These are phyloP conservation scores for Drosophila niveifrons DNA, from an alignment of 2,888 invertebrate species.

Conservation along the genomic window DNA sequence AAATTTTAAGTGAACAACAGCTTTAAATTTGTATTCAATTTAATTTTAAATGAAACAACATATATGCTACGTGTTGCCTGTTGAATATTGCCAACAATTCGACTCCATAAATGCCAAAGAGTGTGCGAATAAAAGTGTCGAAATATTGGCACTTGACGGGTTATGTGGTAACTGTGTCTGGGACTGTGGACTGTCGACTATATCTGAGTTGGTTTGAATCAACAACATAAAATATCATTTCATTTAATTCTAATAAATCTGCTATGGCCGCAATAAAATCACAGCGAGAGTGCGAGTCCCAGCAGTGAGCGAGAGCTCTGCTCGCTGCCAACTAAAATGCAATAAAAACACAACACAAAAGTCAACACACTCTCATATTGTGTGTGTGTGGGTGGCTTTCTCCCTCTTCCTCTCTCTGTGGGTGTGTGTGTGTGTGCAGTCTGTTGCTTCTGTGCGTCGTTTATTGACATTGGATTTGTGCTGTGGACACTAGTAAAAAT, in stretches of 20 bases:
- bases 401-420: neutral
- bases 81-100: neutral
- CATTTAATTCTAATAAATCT: slow-evolving; percentile 72
- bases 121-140: slow-evolving; percentile 21
- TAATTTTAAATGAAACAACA: neutral
- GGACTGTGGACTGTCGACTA: neutral
- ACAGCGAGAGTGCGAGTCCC: slow-evolving; percentile 22
- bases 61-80: neutral
- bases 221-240: slow-evolving; percentile 76
- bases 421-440: slow-evolving; percentile 5
- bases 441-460: slow-evolving; percentile 39
- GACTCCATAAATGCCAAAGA: neutral
- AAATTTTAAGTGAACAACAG: neutral
- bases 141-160: slow-evolving; percentile 42
- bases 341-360: slow-evolving; percentile 70
- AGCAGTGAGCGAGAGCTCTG: slow-evolving; percentile 22
- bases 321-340: slow-evolving; percentile 65
- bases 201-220: slow-evolving; percentile 46
- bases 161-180: neutral
- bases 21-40: neutral
- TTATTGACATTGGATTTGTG: slow-evolving; percentile 73
- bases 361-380: slow-evolving; percentile 54
- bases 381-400: slow-evolving; percentile 29
- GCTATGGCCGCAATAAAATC: slow-evolving; percentile 68
- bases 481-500: slow-evolving; percentile 49